These are phyloP conservation scores for Atrina japonica DNA, from an alignment of 2,888 invertebrate genomes.

Conservation along the genomic window DNA sequence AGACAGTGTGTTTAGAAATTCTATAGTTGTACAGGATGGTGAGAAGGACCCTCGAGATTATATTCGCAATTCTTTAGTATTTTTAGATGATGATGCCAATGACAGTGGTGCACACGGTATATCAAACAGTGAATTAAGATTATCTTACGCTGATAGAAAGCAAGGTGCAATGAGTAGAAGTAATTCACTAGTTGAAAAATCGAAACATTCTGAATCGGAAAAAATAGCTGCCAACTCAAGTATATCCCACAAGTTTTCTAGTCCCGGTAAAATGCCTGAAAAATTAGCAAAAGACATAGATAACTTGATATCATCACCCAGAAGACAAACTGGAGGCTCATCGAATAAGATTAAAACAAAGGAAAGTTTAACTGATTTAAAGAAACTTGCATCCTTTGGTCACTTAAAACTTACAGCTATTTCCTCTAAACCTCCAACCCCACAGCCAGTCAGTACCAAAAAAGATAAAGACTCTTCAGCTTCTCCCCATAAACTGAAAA, in stretches of 20 bases:
- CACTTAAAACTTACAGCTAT: constrained; percentile 59
- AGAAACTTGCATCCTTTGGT: constrained; percentile 61
- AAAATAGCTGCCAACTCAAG: constrained; percentile 23
- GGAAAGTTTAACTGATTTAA: constrained; percentile 66
- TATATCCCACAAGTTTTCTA: constrained; percentile 52
- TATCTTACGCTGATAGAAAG: constrained; percentile 23
- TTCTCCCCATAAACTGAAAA: background rate
- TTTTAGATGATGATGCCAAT: constrained; percentile 70
- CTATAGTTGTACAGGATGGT: constrained; percentile 62
- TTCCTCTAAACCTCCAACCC: constrained; percentile 40
- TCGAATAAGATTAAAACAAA: constrained; percentile 69
- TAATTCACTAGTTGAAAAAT: constrained; percentile 19
- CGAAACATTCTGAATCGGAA: constrained; percentile 17
- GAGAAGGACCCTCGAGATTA: constrained; percentile 63
- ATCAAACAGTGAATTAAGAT: constrained; percentile 22
- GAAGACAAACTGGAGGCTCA: constrained; percentile 66
- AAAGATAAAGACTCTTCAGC: constrained; percentile 12
- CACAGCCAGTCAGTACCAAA: constrained; percentile 25
- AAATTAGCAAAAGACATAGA: constrained; percentile 72
- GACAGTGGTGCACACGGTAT: constrained; percentile 47
- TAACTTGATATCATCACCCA: constrained; percentile 69
- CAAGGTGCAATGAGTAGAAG: constrained; percentile 19
- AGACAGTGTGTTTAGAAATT: constrained; percentile 71
- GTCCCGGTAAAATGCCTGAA: constrained; percentile 71
- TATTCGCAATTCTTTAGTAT: constrained; percentile 67